phyloP scores from a whole-genome alignment of 2,113 vertebrate genomes.

The Machaerirhynchus nigripectus region DNA sequence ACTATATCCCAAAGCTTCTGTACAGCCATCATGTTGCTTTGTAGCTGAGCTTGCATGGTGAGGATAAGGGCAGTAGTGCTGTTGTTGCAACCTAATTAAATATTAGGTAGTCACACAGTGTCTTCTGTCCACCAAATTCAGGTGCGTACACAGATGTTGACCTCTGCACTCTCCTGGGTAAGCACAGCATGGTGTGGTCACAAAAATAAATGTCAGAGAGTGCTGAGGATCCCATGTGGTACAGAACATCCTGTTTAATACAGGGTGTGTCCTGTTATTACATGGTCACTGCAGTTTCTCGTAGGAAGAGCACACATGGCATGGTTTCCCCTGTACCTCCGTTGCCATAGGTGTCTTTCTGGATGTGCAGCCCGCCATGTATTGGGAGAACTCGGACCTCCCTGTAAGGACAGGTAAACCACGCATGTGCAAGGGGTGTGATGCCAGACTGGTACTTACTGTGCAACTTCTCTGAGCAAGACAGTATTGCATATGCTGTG shows the following conservation, averaged over 20 bases:
- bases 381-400: neutral
- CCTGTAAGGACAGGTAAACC: neutral
- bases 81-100: constrained; percentile 1
- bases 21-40: neutral
- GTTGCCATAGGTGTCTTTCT: neutral
- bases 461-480: neutral
- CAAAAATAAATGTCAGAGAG: neutral
- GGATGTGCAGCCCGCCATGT: neutral
- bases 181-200: neutral
- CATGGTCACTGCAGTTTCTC: neutral
- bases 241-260: neutral
- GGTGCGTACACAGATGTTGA: neutral
- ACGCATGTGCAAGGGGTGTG: neutral
- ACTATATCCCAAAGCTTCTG: neutral
- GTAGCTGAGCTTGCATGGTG: neutral
- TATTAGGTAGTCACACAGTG: constrained; percentile 6
- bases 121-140: neutral
- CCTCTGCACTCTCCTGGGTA: neutral
- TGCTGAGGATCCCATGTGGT: neutral
- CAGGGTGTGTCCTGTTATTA: neutral
- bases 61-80: neutral
- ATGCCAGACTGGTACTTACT: neutral
- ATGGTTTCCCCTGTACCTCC: neutral
- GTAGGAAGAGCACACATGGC: neutral
- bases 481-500: neutral